Conservation (phyloP, 2,797 vertebrate genomes). For the Rhinichthys osculus region DNA sequence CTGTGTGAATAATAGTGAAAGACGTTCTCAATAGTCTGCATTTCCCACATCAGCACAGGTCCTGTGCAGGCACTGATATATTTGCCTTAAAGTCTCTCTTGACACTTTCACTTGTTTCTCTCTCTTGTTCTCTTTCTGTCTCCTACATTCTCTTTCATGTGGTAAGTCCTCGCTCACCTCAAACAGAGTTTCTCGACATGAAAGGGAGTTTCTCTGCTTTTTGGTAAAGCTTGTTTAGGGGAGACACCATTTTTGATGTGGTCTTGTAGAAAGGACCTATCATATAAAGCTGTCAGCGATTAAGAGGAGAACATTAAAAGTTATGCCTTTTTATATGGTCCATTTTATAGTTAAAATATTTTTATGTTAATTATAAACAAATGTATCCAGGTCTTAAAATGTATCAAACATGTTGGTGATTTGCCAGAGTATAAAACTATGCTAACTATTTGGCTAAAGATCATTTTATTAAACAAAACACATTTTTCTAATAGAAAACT, state of each 20-base stretch:
- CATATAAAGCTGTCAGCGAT: neutral
- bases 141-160: neutral
- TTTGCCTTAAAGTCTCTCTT: conserved; percentile 20
- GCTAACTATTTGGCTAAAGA: too few species aligned
- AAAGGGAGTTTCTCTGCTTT: neutral
- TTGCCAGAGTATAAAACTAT: too few species aligned
- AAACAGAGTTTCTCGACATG: conserved; percentile 2
- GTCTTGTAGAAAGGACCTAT: neutral
- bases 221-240: neutral
- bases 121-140: neutral
- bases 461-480: too few species aligned
- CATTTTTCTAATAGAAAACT: too few species aligned
- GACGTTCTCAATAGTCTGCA: conserved; percentile 24
- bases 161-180: neutral
- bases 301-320: neutral
- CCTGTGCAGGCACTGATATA: conserved; percentile 16
- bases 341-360: neutral
- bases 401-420: too few species aligned
- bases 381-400: too few species aligned
- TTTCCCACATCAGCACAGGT: conserved; percentile 43
- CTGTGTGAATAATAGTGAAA: conserved; percentile 33
- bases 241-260: neutral
- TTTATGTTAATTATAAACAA: neutral
- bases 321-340: neutral
- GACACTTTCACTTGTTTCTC: conserved; percentile 27